Conservation (phyloP, 2,888 invertebrate genomes). For the Lithophane semibrunnea region DNA sequence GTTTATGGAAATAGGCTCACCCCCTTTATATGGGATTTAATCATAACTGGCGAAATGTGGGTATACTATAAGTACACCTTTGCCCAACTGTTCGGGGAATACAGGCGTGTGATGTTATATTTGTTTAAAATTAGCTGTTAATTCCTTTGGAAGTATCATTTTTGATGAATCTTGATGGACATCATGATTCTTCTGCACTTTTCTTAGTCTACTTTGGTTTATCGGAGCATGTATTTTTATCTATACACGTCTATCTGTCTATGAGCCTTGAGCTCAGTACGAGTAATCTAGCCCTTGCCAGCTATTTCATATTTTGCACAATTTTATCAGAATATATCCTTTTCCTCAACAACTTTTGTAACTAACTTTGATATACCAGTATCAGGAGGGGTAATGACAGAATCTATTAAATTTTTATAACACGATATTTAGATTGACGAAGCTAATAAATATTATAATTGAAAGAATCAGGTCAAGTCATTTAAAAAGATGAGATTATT, state of each 20-base stretch:
- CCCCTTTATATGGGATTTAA: no score
- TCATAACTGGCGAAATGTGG: no score
- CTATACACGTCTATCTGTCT: no score
- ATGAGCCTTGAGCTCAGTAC: background rate
- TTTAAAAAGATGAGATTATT: constrained; percentile 21
- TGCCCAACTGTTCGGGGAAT: no score
- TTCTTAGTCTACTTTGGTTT: no score
- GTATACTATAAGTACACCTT: no score
- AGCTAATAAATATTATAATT: constrained; percentile 25
- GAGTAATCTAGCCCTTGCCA: background rate
- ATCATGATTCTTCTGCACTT: background rate
- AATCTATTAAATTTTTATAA: no score
- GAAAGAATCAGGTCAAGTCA: constrained; percentile 47
- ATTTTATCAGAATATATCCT: background rate
- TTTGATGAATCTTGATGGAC: background rate
- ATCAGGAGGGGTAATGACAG: no score
- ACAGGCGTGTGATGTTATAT: no score
- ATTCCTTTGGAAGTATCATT: background rate
- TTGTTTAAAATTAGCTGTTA: background rate
- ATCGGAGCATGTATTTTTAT: background rate
- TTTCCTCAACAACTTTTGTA: background rate
- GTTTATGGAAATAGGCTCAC: no score
- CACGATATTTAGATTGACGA: constrained; percentile 19
- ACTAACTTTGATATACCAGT: background rate
- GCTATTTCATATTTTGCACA: background rate